Evolutionary conservation across 2,797 vertebrate species (phyloP).

Genomic region (Rhinoraja longicauda): DNA sequence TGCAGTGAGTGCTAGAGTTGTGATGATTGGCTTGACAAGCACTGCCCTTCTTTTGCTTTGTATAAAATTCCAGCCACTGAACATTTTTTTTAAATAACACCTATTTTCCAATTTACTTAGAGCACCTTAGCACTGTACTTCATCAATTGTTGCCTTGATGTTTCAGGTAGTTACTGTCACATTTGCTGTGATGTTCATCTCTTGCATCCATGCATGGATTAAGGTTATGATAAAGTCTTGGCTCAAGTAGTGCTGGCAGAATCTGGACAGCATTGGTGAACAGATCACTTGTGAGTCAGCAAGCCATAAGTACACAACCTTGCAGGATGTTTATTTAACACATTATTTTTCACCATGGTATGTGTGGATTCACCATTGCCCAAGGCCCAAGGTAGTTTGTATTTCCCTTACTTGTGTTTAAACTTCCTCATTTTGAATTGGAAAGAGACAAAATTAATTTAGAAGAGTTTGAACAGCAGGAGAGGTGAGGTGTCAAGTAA

Average conservation of each 20-base stretch:
- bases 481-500: neutral
- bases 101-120: neutral
- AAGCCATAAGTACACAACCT: constrained; percentile 29
- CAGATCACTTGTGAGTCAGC: constrained; percentile 14
- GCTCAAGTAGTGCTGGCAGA: neutral
- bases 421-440: neutral
- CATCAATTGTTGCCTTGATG: neutral
- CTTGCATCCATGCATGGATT: neutral
- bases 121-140: neutral
- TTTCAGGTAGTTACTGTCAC: neutral
- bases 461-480: neutral
- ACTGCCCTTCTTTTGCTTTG: neutral
- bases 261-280: neutral
- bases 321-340: constrained; percentile 17
- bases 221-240: neutral
- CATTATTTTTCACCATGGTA: neutral
- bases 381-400: neutral
- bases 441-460: constrained; percentile 4
- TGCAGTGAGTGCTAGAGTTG: neutral
- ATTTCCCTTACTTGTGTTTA: neutral
- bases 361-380: constrained; percentile 18
- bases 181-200: neutral
- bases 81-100: neutral
- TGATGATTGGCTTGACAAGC: neutral
- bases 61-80: neutral